Evolutionary conservation across 2,888 invertebrate genomes (phyloP).

Genomic region (Auanema sp.): DNA sequence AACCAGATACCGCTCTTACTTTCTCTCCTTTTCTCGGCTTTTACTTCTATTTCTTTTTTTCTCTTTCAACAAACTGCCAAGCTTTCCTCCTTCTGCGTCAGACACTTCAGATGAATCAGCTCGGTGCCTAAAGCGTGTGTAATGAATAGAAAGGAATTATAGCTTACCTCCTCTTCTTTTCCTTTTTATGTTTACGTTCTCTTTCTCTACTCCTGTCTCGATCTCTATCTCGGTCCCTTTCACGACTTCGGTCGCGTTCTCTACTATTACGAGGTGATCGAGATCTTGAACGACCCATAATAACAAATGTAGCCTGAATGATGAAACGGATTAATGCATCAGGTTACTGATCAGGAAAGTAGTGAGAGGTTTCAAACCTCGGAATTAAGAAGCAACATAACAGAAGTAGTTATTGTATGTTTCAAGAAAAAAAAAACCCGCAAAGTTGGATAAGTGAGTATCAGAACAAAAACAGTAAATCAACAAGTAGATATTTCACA

Average conservation of each 20-base stretch:
- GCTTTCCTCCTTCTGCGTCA: constrained; percentile 29
- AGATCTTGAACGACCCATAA: constrained; percentile 15
- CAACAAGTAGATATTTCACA: neutral
- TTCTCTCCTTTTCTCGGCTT: constrained; percentile 21
- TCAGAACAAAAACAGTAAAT: neutral
- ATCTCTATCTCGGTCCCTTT: constrained; percentile 15
- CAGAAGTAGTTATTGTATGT: neutral
- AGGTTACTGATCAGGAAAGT: neutral
- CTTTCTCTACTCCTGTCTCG: constrained; percentile 17
- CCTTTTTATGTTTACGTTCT: constrained; percentile 18
- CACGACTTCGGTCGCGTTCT: neutral
- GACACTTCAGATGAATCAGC: constrained; percentile 32
- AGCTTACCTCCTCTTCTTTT: constrained; percentile 17
- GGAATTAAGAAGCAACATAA: neutral
- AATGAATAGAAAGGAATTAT: neutral
- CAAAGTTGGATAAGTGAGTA: neutral
- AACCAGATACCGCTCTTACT: neutral
- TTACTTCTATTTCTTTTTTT: constrained; percentile 24
- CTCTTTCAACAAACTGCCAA: constrained; percentile 38
- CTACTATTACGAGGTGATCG: constrained; percentile 17
- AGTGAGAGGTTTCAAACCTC: neutral
- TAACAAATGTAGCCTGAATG: constrained; percentile 1
- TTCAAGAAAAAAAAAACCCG: neutral
- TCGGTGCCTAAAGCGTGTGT: constrained; percentile 23
- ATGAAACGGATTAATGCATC: neutral